These are phyloP conservation scores for Capreolus pygargus DNA, from an alignment of 2,113 vertebrate species.

Conservation along the genomic window DNA sequence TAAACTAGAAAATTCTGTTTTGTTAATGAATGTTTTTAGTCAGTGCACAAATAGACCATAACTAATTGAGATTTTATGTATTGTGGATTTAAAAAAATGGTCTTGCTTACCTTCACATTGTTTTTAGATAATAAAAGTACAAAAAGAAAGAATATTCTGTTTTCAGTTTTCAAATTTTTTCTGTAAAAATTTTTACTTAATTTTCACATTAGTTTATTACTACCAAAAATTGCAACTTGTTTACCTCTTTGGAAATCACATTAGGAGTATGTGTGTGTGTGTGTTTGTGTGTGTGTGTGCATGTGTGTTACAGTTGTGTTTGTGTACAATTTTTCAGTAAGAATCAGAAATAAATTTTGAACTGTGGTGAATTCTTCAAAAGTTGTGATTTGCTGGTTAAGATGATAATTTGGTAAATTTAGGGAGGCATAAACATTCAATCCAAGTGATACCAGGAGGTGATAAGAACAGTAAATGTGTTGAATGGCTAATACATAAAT, in stretches of 20 bases:
- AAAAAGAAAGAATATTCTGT: background rate
- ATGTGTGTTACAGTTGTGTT: background rate
- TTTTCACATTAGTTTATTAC: background rate
- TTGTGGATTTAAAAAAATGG: conserved; percentile 44
- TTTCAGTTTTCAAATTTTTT: background rate
- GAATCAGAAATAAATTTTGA: background rate
- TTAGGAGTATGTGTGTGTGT: conserved; percentile 24
- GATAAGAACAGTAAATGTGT: background rate
- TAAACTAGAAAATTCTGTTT: conserved; percentile 81
- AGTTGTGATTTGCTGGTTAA: background rate
- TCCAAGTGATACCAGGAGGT: background rate
- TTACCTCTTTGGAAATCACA: background rate
- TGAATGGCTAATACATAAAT: background rate
- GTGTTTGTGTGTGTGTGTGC: background rate
- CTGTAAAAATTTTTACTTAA: background rate
- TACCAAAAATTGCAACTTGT: background rate
- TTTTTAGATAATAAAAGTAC: background rate
- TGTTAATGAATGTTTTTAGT: conserved; percentile 65
- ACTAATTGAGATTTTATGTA: conserved; percentile 46
- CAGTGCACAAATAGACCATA: conserved; percentile 67
- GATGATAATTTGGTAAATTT: background rate
- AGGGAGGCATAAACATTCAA: background rate
- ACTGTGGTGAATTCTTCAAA: background rate
- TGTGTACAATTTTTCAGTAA: background rate
- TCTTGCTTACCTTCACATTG: conserved; percentile 24